Evolutionary conservation across 2,888 invertebrate species (phyloP), one percentile per base, ranked within the genome.

Genomic region (Linnaemya vulpina): DNA sequence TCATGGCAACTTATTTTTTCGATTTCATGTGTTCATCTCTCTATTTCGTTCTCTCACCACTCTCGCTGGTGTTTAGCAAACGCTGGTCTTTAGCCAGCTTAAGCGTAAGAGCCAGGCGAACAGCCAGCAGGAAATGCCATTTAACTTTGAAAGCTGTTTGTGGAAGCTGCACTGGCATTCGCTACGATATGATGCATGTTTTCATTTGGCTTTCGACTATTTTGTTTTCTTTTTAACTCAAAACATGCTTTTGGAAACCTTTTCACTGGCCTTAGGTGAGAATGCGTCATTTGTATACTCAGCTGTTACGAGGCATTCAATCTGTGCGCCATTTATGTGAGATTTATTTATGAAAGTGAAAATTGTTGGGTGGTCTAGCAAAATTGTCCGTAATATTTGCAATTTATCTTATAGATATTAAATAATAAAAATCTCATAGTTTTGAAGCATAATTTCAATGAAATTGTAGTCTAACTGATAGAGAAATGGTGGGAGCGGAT

Each of bases 111-210:
- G 53, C 13, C 10, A 71, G 40, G 40, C 25, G 25, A 58, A 58
- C 78, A 63, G 35, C 83, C 71, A 78, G 58, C 84, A 81, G 84
- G 84, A 85, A 85, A 82, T 78, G 84, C 74, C 81, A 82, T 82
- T 78, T 85, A 62, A 85, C 70, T 70, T 78, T 78, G 78, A 76
- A 82, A 78, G 81, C 81, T 78, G 78, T 85, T 80, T 80, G 76
- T 46, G 67, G 80, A 84, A 80, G 84, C 80, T 84, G 80, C 68
- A 78, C 81, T 81, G 81, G 78, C 81, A 78, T 70, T 81, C 81
- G 58, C 70, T 65, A 43, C 58, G 68, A 82, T 82, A 71, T 76
- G 68, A 70, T 63, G 63, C 70, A 76, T 70, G 70, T 46, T 63
- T 63, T 63, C 7, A 20, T 38, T 38, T 15, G 25, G 9, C 8